Percentiles rank a stretch among this genome's conserved stretches.
phyloP scores from a whole-genome alignment of 2,888 invertebrate genomes.

The Flabesymbios commensalis region DNA sequence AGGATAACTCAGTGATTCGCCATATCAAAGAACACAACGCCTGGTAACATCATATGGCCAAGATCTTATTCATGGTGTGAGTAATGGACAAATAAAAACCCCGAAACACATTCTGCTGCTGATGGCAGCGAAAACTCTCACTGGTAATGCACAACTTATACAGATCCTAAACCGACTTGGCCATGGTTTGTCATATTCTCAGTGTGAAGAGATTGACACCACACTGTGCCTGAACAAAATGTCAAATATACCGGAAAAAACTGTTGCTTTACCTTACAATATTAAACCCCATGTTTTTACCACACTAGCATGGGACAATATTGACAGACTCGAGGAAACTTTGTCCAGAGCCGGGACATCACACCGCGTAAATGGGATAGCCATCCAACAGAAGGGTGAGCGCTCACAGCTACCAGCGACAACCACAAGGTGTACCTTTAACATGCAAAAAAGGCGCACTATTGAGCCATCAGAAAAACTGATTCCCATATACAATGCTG shows the following conservation, averaged over 20 bases:
- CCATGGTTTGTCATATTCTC: constrained; percentile 24
- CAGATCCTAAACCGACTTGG: constrained; percentile 18
- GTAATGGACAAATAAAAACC: background rate
- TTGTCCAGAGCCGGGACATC: constrained; percentile 33
- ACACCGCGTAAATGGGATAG: constrained; percentile 38
- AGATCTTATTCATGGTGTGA: background rate
- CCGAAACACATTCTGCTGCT: constrained; percentile 1
- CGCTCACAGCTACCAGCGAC: too few species aligned
- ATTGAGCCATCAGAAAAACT: too few species aligned
- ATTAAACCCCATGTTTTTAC: constrained; percentile 25
- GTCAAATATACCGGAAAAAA: background rate
- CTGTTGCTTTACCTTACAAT: constrained; percentile 12
- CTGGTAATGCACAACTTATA: constrained; percentile 2
- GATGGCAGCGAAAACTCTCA: background rate
- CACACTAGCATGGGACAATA: constrained; percentile 35
- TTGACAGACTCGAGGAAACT: constrained; percentile 37
- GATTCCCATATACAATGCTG: background rate
- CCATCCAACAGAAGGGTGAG: too few species aligned
- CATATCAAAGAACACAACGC: background rate
- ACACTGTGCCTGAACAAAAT: constrained; percentile 29
- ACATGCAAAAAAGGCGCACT: too few species aligned
- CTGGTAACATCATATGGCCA: background rate
- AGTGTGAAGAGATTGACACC: constrained; percentile 21
- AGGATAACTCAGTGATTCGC: background rate
- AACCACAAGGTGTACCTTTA: too few species aligned